phyloP scores from a whole-genome alignment of 2,888 invertebrate genomes.

The Nymphalis c-album region DNA sequence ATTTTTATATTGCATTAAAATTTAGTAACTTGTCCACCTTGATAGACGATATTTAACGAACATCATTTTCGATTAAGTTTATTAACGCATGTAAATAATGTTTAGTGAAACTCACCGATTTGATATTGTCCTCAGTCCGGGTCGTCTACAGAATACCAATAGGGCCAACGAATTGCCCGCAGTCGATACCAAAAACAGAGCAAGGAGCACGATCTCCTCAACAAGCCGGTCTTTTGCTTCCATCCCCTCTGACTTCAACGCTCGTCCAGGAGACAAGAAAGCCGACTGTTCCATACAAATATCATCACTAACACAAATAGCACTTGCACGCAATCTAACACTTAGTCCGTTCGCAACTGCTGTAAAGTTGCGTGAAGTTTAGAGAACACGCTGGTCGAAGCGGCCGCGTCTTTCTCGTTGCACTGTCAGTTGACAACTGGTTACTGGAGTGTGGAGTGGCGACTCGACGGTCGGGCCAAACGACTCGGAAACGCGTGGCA shows the following conservation, averaged over 20 bases:
- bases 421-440: conserved; percentile 75
- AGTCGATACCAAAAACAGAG: conserved; percentile 84
- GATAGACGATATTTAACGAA: conserved; percentile 14
- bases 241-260: conserved; percentile 77
- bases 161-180: conserved; percentile 87
- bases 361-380: conserved; percentile 77
- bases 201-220: conserved; percentile 77
- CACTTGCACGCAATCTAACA: conserved; percentile 65
- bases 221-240: conserved; percentile 71
- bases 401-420: conserved; percentile 76
- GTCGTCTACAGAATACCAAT: conserved; percentile 87
- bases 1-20: conserved; percentile 39
- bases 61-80: conserved; percentile 15
- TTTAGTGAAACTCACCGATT: conserved; percentile 83
- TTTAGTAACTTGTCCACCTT: conserved; percentile 42
- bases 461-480: conserved; percentile 37
- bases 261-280: conserved; percentile 73
- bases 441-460: conserved; percentile 30
- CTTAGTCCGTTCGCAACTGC: conserved; percentile 65
- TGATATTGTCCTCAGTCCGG: conserved; percentile 88
- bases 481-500: conserved; percentile 53
- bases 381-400: conserved; percentile 73
- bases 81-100: background rate
- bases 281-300: conserved; percentile 65
- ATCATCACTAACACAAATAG: conserved; percentile 76